Conservation (phyloP, 2,797 vertebrate species). For the Lepilemur ruficaudatus region DNA sequence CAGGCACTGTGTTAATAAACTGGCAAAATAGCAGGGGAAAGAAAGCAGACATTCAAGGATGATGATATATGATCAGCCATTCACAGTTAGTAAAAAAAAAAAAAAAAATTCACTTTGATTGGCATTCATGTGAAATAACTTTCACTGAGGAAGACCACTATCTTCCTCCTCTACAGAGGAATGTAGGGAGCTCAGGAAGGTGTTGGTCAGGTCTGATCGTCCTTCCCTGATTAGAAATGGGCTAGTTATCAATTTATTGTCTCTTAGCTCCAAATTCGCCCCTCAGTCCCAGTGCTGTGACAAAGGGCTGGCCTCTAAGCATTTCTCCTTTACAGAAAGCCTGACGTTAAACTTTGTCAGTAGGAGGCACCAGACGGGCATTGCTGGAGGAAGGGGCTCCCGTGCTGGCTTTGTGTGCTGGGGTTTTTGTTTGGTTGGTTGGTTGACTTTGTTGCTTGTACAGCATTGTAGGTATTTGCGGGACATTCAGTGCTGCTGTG, state of each 20-base stretch:
- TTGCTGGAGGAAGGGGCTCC: not conserved
- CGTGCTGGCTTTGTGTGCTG: not conserved
- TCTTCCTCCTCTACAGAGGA: not conserved
- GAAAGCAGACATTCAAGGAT: not conserved
- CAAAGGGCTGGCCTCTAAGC: not conserved
- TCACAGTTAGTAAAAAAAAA: not conserved
- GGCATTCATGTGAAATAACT: not conserved
- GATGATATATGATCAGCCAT: not conserved
- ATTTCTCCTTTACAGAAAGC: not conserved
- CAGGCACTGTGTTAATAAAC: not conserved
- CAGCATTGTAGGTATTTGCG: not conserved
- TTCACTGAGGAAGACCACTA: not conserved
- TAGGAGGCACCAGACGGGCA: not conserved
- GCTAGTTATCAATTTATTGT: not conserved
- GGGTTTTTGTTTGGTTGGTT: not conserved
- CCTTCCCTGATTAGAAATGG: not conserved
- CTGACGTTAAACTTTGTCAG: not conserved
- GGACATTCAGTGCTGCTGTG: not conserved
- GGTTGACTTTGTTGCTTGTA: not conserved
- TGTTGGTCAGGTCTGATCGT: not conserved
- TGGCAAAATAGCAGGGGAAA: not conserved
- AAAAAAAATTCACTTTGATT: not conserved
- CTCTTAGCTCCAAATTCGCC: not conserved
- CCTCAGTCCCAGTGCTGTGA: not conserved
- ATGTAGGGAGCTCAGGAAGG: not conserved